Percentiles rank a stretch among this genome's conserved stretches.
phyloP scores from a whole-genome alignment of 2,113 vertebrate species.

The Emberiza fucata region DNA sequence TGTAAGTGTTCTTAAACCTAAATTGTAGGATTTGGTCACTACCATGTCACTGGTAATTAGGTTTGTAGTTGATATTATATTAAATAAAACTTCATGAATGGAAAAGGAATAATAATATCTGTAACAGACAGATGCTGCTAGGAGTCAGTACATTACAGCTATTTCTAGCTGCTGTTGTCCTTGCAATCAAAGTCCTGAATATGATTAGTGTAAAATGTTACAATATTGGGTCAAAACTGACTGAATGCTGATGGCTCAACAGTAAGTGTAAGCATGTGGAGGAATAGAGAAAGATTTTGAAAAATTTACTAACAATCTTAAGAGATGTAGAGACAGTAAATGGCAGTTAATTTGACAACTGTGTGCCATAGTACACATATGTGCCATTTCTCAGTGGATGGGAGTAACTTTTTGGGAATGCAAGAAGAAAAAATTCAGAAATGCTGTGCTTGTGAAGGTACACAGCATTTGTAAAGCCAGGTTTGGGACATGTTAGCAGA shows the following conservation, averaged over 20 bases:
- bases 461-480: too few species aligned
- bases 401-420: not conserved
- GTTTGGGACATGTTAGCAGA: not conserved
- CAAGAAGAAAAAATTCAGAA: not conserved
- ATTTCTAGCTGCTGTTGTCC: not conserved
- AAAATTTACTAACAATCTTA: fast-evolving
- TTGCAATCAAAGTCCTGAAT: not conserved
- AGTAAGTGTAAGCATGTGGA: not conserved
- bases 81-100: not conserved
- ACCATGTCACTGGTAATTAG: fast-evolving
- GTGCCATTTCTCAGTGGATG: not conserved
- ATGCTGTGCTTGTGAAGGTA: not conserved
- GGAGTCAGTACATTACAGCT: not conserved
- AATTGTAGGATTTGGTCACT: not conserved
- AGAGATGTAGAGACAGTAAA: not conserved
- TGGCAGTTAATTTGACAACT: not conserved
- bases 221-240: not conserved
- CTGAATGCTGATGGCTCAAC: not conserved
- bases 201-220: fast-evolving
- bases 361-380: not conserved
- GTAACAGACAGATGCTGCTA: fast-evolving
- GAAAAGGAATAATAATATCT: fast-evolving
- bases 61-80: not conserved
- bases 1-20: constrained; percentile 54
- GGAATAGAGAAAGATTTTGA: not conserved